A percentile compares a stretch with the other conserved stretches of the same genome.
Evolutionary conservation across 2,888 invertebrate genomes (phyloP).

Genomic region (Andrena dorsata): DNA sequence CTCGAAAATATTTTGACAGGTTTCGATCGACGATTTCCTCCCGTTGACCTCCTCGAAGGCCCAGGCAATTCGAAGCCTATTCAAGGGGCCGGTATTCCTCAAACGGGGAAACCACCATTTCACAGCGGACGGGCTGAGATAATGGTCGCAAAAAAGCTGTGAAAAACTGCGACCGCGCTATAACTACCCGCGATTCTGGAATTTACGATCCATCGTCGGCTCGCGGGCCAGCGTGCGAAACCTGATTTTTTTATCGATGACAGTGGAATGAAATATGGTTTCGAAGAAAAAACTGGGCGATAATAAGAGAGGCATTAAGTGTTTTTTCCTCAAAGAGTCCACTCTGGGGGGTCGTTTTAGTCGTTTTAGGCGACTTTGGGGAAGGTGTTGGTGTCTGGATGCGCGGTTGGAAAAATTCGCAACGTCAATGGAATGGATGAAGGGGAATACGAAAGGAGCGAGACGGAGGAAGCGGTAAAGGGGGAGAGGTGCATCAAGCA

Average conservation of each 20-base stretch:
- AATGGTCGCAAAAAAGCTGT: slow-evolving; percentile 62
- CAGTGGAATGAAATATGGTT: slow-evolving; percentile 16
- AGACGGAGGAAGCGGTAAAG: slow-evolving; percentile 17
- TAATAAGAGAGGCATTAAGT: neutral
- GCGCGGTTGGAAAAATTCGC: neutral
- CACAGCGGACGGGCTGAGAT: slow-evolving; percentile 79
- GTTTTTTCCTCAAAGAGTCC: neutral
- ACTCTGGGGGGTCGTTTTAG: neutral
- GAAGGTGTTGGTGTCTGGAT: neutral
- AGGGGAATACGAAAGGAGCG: neutral
- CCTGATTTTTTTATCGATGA: slow-evolving; percentile 30
- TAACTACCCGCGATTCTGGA: slow-evolving; percentile 29
- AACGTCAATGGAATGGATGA: neutral
- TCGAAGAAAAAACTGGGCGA: neutral
- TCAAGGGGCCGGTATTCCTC: slow-evolving; percentile 61
- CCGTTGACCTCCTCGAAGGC: slow-evolving; percentile 10
- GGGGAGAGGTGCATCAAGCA: slow-evolving; percentile 27
- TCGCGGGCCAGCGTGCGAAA: slow-evolving; percentile 64
- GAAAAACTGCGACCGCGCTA: slow-evolving; percentile 29
- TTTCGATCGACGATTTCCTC: slow-evolving; percentile 52
- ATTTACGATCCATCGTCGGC: slow-evolving; percentile 46
- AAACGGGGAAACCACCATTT: slow-evolving; percentile 79
- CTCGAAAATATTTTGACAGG: slow-evolving; percentile 80
- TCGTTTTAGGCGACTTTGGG: neutral
- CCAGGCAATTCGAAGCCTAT: slow-evolving; percentile 47